These are phyloP conservation scores for Tenualosa thibaudeaui DNA, from an alignment of 2,797 vertebrate species.

Conservation along the genomic window DNA sequence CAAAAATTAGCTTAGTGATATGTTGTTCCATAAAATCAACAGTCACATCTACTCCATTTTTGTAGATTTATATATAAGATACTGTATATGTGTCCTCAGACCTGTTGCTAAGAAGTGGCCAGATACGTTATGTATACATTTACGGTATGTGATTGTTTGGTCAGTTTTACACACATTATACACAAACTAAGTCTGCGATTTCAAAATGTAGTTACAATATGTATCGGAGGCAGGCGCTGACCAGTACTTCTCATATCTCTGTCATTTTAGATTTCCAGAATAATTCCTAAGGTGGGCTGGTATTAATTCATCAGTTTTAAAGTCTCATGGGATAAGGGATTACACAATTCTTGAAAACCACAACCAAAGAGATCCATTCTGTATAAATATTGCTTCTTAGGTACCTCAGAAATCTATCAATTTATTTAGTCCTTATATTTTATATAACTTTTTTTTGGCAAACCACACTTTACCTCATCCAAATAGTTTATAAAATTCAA, in stretches of 20 bases:
- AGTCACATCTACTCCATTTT: slow-evolving; percentile 78
- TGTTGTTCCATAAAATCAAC: slow-evolving; percentile 73
- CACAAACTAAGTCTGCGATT: slow-evolving; percentile 80
- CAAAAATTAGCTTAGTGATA: slow-evolving; percentile 73
- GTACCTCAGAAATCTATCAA: slow-evolving; percentile 68
- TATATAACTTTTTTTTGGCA: slow-evolving; percentile 66
- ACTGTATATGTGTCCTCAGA: slow-evolving; percentile 71
- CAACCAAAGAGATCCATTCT: slow-evolving; percentile 68
- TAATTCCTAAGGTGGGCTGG: slow-evolving; percentile 52
- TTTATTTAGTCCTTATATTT: slow-evolving; percentile 59
- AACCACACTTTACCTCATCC: slow-evolving; percentile 68
- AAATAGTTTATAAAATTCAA: slow-evolving; percentile 78
- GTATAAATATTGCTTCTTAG: slow-evolving; percentile 79
- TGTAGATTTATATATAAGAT: slow-evolving; percentile 68
- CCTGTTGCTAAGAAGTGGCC: slow-evolving; percentile 66
- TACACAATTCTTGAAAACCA: slow-evolving; percentile 54
- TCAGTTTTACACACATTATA: slow-evolving; percentile 83
- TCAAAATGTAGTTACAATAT: slow-evolving; percentile 77
- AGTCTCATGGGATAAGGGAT: slow-evolving; percentile 29
- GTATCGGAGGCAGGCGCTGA: slow-evolving; percentile 78
- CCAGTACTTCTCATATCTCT: slow-evolving; percentile 36
- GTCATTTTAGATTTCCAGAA: slow-evolving; percentile 10
- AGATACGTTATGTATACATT: slow-evolving; percentile 78
- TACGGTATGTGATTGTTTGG: slow-evolving; percentile 81
- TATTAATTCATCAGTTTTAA: slow-evolving; percentile 58